Evolutionary conservation across 2,113 vertebrate genomes (phyloP).

Genomic region (Apaloderma vittatum): DNA sequence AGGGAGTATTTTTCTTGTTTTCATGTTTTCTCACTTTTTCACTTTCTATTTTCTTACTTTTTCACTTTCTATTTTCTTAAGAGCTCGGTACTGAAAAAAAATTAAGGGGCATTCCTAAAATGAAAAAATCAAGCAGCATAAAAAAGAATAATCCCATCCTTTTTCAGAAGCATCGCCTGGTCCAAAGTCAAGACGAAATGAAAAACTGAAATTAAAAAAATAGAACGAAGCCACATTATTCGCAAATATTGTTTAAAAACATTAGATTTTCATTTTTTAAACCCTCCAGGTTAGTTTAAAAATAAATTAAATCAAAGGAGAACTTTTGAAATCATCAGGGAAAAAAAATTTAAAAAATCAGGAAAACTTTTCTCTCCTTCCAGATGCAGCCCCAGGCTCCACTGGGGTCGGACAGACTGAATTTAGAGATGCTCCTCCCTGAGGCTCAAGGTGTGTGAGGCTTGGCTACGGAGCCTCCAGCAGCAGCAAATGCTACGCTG

Average conservation of each 20-base stretch:
- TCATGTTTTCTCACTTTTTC: background rate
- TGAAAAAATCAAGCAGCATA: background rate
- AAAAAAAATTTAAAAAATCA: background rate
- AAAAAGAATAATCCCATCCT: background rate
- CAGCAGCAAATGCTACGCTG: rapidly evolving
- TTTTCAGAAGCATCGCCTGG: background rate
- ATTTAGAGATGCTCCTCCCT: background rate
- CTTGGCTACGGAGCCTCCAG: background rate
- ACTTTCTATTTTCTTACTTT: background rate
- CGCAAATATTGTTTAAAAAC: background rate
- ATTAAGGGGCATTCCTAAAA: background rate
- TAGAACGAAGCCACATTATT: background rate
- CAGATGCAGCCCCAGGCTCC: background rate
- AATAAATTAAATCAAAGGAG: background rate
- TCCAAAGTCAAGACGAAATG: background rate
- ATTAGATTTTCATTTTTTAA: background rate
- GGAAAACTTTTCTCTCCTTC: background rate
- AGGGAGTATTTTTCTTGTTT: background rate
- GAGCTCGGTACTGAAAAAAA: background rate
- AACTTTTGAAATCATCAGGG: background rate
- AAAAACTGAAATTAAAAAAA: background rate
- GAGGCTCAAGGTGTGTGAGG: background rate
- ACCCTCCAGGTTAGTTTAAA: background rate
- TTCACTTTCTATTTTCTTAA: background rate
- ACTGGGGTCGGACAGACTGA: background rate